A percentile compares a stretch with the other conserved stretches of the same genome.
phyloP scores from a whole-genome alignment of 2,797 vertebrate species.

The Lindbergichthys nudifrons region DNA sequence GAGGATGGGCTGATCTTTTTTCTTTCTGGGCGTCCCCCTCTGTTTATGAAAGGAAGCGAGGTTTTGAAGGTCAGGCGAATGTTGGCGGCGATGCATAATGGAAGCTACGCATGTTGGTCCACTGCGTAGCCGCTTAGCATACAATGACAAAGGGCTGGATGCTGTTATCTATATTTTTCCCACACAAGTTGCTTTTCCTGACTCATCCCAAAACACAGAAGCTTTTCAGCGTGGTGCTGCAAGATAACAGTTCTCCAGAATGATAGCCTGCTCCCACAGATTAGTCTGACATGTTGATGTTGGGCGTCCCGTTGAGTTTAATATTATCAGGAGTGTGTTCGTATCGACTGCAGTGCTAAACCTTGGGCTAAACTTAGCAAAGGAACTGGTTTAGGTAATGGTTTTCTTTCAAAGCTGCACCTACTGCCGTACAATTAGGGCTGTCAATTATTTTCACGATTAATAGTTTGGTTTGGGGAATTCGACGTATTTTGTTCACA shows the following conservation, averaged over 20 bases:
- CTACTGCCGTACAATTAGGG: neutral
- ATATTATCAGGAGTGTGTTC: conserved; percentile 32
- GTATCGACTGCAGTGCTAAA: conserved; percentile 8
- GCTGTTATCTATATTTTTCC: conserved; percentile 46
- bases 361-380: neutral
- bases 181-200: conserved; percentile 28
- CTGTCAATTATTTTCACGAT: too few relatives aligned
- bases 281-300: conserved; percentile 48
- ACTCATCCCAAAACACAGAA: conserved; percentile 62
- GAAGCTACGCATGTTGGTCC: conserved; percentile 46
- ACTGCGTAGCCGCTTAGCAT: conserved; percentile 33
- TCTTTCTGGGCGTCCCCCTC: conserved; percentile 28
- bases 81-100: conserved; percentile 58
- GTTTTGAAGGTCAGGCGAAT: conserved; percentile 76
- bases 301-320: conserved; percentile 31
- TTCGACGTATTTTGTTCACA: too few relatives aligned
- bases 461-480: too few relatives aligned
- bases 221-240: conserved; percentile 40
- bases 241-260: conserved; percentile 57
- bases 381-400: conserved; percentile 8
- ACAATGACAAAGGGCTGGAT: conserved; percentile 32
- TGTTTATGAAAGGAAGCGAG: conserved; percentile 79
- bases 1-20: conserved; percentile 26
- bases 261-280: conserved; percentile 38
- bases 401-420: conserved; percentile 15